Evolutionary conservation across 2,113 vertebrate genomes (phyloP).

Genomic region (Melospiza melodia): DNA sequence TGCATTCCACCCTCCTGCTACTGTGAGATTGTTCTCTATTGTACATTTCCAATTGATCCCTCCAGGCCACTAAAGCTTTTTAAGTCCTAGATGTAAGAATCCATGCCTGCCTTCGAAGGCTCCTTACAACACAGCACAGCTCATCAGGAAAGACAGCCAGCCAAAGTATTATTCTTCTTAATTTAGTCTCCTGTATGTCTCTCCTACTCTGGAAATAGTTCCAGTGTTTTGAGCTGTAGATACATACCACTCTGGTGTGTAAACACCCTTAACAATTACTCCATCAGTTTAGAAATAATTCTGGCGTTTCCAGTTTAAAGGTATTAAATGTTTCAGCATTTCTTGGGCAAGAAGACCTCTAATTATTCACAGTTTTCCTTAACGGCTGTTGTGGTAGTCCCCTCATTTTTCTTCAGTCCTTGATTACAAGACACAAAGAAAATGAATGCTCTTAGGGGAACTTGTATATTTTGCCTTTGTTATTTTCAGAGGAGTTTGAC

Average conservation of each 20-base stretch:
- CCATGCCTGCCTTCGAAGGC: background rate
- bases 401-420: background rate
- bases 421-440: background rate
- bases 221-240: background rate
- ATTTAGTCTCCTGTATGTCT: background rate
- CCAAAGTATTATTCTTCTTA: background rate
- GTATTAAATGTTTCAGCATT: background rate
- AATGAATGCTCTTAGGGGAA: background rate
- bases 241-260: background rate
- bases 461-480: background rate
- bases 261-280: background rate
- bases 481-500: background rate
- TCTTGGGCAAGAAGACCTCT: background rate
- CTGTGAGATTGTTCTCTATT: background rate
- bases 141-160: background rate
- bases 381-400: background rate
- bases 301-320: background rate
- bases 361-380: background rate
- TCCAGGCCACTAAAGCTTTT: constrained; percentile 22
- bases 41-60: background rate
- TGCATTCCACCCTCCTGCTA: background rate
- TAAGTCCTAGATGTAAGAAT: background rate
- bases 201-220: background rate
- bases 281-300: background rate
- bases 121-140: background rate